Percentiles rank a stretch among this genome's conserved stretches.
Evolutionary conservation across 1,140 invertebrate species (phyloP).

Genomic region (Pseudobourletiella spinata): DNA sequence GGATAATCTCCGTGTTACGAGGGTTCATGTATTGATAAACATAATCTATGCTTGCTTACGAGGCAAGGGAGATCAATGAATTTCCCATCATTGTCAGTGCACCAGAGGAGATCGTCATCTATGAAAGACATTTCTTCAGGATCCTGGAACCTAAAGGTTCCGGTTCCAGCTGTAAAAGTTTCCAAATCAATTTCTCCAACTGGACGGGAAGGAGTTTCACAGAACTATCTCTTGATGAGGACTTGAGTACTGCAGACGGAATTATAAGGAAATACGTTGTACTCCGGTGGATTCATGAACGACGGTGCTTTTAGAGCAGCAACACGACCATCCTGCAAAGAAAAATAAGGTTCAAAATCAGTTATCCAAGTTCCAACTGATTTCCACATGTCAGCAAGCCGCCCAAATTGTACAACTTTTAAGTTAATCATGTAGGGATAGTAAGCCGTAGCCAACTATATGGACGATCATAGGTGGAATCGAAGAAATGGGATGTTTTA

Average conservation of each 20-base stretch:
- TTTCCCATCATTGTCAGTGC: constrained; percentile 81
- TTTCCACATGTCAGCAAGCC: too few relatives aligned
- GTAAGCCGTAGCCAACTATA: too few relatives aligned
- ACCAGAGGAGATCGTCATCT: constrained; percentile 84
- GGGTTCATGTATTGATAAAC: too few relatives aligned
- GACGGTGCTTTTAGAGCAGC: background rate
- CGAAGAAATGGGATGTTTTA: too few relatives aligned
- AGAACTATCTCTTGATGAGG: background rate
- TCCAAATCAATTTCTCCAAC: constrained; percentile 26
- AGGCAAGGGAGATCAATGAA: constrained; percentile 82
- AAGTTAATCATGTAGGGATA: too few relatives aligned
- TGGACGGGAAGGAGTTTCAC: background rate
- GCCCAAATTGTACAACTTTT: too few relatives aligned
- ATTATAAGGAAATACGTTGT: background rate
- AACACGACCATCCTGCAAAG: background rate
- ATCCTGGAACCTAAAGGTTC: constrained; percentile 33
- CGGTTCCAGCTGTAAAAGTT: constrained; percentile 23
- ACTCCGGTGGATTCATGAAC: constrained; percentile 12
- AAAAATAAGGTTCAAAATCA: too few relatives aligned
- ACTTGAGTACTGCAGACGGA: background rate
- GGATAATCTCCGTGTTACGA: too few relatives aligned
- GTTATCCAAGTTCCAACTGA: too few relatives aligned
- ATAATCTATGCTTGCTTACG: too few relatives aligned
- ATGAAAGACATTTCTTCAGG: constrained; percentile 70
- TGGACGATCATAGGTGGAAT: too few relatives aligned